Conservation (phyloP, 2,113 vertebrate species). For the Hystrix brachyura region DNA sequence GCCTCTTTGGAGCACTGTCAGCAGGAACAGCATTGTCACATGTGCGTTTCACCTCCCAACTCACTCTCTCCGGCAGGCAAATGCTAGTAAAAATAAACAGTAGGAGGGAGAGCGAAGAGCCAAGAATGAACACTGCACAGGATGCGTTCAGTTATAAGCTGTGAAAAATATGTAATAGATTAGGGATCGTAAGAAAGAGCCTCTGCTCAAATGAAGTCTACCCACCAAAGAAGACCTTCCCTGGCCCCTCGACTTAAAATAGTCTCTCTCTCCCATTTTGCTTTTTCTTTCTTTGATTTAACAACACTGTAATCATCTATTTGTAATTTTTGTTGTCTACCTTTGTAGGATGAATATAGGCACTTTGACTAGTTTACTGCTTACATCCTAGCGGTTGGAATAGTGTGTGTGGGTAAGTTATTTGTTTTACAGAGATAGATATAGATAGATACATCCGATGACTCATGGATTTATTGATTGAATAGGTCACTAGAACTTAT, state of each 20-base stretch:
- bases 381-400: background rate
- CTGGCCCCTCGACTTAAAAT: background rate
- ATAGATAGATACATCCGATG: background rate
- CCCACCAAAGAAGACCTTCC: background rate
- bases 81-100: background rate
- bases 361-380: background rate
- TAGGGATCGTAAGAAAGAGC: background rate
- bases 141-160: background rate
- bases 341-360: background rate
- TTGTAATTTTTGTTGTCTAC: background rate
- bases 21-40: conserved; percentile 11
- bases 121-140: background rate
- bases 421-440: background rate
- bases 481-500: background rate
- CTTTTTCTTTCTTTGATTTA: conserved; percentile 13
- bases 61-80: background rate
- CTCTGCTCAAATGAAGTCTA: background rate
- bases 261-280: background rate
- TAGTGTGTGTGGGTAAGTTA: background rate
- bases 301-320: background rate
- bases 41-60: background rate
- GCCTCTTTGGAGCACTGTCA: conserved; percentile 32
- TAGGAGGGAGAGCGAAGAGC: background rate
- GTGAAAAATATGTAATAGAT: background rate
- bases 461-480: background rate